These are phyloP conservation scores for Naso thynnoides DNA, from an alignment of 2,797 vertebrate species.

Conservation along the genomic window DNA sequence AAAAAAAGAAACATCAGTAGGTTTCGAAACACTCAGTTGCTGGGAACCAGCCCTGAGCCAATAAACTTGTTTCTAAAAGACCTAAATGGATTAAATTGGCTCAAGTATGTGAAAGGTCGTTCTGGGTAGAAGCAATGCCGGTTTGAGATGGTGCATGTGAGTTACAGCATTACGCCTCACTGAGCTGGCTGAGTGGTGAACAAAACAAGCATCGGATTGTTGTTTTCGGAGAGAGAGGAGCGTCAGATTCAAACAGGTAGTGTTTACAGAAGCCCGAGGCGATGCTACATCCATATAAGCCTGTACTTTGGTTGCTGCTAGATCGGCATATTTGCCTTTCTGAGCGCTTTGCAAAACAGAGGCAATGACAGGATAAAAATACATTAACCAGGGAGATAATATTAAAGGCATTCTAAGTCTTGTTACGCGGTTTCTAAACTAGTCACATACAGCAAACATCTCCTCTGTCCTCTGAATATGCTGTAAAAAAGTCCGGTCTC, in stretches of 20 bases:
- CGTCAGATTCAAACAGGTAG: constrained; percentile 58
- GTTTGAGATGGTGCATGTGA: constrained; percentile 40
- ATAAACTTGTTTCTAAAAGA: constrained; percentile 47
- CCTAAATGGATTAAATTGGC: constrained; percentile 62
- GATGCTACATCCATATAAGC: constrained; percentile 17
- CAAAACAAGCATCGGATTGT: constrained; percentile 34
- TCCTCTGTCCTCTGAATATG: too few species aligned
- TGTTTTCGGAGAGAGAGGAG: constrained; percentile 30
- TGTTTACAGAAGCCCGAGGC: constrained; percentile 36
- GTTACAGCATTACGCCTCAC: constrained; percentile 11
- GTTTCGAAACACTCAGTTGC: constrained; percentile 48
- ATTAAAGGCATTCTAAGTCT: too few species aligned
- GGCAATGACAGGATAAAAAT: constrained; percentile 14
- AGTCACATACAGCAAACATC: too few species aligned
- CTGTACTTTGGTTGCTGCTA: constrained; percentile 32
- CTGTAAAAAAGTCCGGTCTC: too few species aligned
- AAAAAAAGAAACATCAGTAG: constrained; percentile 14
- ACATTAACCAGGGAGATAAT: not conserved
- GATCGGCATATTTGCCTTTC: constrained; percentile 17
- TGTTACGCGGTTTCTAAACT: too few species aligned
- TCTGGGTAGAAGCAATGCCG: constrained; percentile 39
- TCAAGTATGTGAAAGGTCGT: constrained; percentile 53
- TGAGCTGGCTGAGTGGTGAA: constrained; percentile 26
- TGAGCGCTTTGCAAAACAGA: constrained; percentile 24
- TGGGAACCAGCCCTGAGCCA: constrained; percentile 46